Evolutionary conservation across 2,113 vertebrate genomes (phyloP).

Genomic region (Lonchura striata): DNA sequence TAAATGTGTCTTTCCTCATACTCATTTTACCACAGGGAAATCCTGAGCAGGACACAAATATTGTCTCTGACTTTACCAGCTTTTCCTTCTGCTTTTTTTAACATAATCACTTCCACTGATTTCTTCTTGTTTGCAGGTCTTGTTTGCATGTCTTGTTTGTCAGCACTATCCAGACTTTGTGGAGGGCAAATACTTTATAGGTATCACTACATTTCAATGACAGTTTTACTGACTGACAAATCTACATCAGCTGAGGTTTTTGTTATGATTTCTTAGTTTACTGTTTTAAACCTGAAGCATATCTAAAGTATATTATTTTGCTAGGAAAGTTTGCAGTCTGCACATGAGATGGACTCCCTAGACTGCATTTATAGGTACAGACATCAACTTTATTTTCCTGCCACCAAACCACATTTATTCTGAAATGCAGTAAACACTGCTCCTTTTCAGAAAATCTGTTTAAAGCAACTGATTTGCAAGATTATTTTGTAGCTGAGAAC

Average conservation of each 20-base stretch:
- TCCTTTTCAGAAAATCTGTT: not conserved
- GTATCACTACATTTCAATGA: not conserved
- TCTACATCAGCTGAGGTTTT: not conserved
- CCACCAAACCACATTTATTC: not conserved
- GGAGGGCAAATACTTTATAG: not conserved
- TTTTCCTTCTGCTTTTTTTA: not conserved
- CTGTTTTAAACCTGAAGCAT: not conserved
- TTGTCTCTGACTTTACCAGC: not conserved
- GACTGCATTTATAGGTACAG: not conserved
- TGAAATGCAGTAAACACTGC: not conserved
- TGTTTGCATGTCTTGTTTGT: conserved; percentile 18
- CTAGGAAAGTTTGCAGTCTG: not conserved
- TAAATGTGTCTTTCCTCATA: not conserved
- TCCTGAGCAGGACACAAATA: not conserved
- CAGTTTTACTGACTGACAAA: not conserved
- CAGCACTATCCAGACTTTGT: not conserved
- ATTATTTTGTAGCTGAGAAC: not conserved
- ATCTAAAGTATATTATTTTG: not conserved
- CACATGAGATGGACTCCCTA: not conserved
- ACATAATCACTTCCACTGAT: not conserved
- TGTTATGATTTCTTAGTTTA: not conserved
- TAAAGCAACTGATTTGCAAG: not conserved
- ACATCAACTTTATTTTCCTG: not conserved
- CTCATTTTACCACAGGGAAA: not conserved
- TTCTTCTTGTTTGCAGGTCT: conserved; percentile 10